Base-by-base conservation (phyloP, 2,888 invertebrate genomes). In the Eugnorisma glareosa region DNA sequence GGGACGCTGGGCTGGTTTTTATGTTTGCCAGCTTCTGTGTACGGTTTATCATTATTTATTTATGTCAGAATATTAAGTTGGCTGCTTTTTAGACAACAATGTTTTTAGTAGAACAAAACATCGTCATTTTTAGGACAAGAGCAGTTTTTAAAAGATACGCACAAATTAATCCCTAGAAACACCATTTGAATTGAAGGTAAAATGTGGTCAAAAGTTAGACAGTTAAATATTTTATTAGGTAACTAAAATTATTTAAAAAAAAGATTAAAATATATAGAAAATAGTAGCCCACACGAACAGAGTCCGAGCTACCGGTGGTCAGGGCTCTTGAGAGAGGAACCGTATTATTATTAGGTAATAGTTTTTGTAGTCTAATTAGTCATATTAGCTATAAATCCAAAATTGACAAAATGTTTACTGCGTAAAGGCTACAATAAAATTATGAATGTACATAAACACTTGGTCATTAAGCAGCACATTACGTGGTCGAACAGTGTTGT, bases 401-500 rank as follows among this genome's bases (percentile, higher is more conserved):
- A 45, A 13, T 28, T 21, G 21, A 40, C 6, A 24, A 72, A 66
- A 67, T 59, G 24, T 64, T 69, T 8, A 64, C 64, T 24, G 24
- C 67, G 67, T 73, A 68, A 68, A 81, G 67, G 70, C 77, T 51
- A 78, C 74, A 68, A 75, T 82, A 84, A 75, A 78, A 82, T 84
- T 77, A 84, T 84, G 64, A 86, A 78, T 86, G 78, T 66, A 77
- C 66, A 71, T 81, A 92, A 90, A 90, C 90, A 91, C 88, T 86
- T 86, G 91, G 90, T 90, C 91, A 92, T 93, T 93, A 93, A 89
- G 88, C 88, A 89, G 88, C 86, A 87, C 90, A 92, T 92, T 91
- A 91, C 86, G 89, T 89, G 88, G 90, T 89, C 79, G 84, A 84
- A 79, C 81, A 82, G 80, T 79, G 76, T 86, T 87, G 89, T 86